These are phyloP conservation scores for Myrmecobius fasciatus DNA, from an alignment of 2,113 vertebrate genomes.

Conservation along the genomic window DNA sequence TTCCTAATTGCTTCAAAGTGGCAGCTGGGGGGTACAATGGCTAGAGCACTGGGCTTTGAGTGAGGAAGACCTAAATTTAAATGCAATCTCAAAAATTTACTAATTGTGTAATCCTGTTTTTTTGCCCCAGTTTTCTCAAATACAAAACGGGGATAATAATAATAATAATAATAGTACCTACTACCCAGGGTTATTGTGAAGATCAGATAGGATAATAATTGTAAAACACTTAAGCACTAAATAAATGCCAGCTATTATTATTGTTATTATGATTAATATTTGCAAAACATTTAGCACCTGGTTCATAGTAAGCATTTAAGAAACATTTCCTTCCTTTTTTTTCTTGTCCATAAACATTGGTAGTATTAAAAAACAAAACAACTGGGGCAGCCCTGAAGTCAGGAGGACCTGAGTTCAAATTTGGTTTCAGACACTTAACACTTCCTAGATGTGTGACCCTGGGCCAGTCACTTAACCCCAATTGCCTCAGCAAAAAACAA, in stretches of 20 bases:
- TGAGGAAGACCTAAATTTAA: neutral
- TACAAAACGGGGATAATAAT: neutral
- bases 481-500: no score
- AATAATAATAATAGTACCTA: no score
- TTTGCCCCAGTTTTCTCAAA: neutral
- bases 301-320: neutral
- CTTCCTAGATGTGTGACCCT: no score
- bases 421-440: no score
- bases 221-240: neutral
- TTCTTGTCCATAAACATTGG: neutral
- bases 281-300: neutral
- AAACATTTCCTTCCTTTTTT: neutral
- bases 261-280: neutral
- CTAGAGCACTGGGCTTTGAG: neutral
- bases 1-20: neutral
- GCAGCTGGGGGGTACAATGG: neutral
- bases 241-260: neutral
- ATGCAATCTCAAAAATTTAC: neutral
- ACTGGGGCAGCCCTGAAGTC: no score
- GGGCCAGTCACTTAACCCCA: no score
- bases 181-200: neutral
- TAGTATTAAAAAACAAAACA: neutral
- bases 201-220: neutral
- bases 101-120: neutral
- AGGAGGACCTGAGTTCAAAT: no score